A percentile compares a stretch with the other conserved stretches of the same genome.
These are phyloP conservation scores for Orthosia cruda DNA, from an alignment of 2,888 invertebrate genomes.

Conservation along the genomic window DNA sequence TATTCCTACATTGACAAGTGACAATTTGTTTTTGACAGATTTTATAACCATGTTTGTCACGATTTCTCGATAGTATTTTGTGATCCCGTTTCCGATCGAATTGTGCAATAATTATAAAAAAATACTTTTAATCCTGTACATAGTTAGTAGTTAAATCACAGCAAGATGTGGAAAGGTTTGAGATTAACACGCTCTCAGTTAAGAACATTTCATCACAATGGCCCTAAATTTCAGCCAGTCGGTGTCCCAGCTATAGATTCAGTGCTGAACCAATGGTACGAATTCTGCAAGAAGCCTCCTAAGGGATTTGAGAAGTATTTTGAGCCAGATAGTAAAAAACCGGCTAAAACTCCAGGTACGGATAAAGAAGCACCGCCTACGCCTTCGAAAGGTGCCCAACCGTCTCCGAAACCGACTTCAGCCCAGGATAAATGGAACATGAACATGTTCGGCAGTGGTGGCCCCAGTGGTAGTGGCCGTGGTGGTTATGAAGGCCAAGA, in stretches of 20 bases:
- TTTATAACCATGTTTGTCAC: conserved; percentile 90
- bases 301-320: conserved; percentile 99
- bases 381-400: conserved; percentile 85
- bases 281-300: conserved; percentile 95
- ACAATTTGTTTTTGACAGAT: conserved; percentile 75
- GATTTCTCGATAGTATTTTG: conserved; percentile 81
- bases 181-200: conserved; percentile 89
- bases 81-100: conserved; percentile 81
- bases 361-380: conserved; percentile 83
- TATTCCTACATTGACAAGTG: conserved; percentile 51
- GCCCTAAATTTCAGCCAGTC: conserved; percentile 85
- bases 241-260: conserved; percentile 92
- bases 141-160: conserved; percentile 72
- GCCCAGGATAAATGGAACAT: conserved; percentile 92
- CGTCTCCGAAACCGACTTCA: conserved; percentile 83
- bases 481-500: conserved; percentile 94
- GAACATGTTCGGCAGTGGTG: conserved; percentile 91
- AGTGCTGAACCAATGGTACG: conserved; percentile 92
- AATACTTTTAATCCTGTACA: conserved; percentile 73
- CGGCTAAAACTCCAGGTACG: conserved; percentile 79
- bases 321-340: conserved; percentile 92
- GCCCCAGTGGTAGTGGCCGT: conserved; percentile 88
- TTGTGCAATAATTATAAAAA: conserved; percentile 83
- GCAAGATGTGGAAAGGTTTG: conserved; percentile 89
- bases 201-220: conserved; percentile 87